A percentile compares a stretch with the other conserved stretches of the same genome.
These are phyloP conservation scores for Tamandua tetradactyla DNA, from an alignment of 2,797 vertebrate genomes.

Conservation along the genomic window DNA sequence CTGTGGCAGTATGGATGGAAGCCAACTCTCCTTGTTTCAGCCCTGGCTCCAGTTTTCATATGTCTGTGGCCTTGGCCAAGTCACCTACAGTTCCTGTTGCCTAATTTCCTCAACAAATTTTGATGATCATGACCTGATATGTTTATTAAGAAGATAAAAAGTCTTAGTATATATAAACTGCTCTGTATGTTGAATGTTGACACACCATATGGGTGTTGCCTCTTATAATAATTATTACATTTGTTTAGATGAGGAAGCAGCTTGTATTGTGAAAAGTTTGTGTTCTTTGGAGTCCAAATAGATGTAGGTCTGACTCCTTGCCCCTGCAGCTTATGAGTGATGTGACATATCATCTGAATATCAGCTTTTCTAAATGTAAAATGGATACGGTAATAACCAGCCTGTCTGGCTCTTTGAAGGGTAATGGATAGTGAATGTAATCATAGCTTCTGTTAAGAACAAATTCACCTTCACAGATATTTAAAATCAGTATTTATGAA, in stretches of 20 bases:
- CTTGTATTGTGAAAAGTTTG: not conserved
- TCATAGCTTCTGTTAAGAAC: not conserved
- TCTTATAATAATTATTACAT: not conserved
- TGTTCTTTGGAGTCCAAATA: not conserved
- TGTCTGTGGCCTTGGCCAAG: not conserved
- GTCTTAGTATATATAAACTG: too few relatives aligned
- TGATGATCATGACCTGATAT: not conserved
- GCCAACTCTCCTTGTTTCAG: rapidly evolving
- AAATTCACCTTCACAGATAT: not conserved
- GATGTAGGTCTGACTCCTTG: rapidly evolving
- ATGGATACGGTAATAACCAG: not conserved
- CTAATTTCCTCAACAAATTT: not conserved
- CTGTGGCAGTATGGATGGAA: rapidly evolving
- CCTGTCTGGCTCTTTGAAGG: rapidly evolving
- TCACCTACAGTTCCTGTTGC: not conserved
- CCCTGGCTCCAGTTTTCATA: rapidly evolving
- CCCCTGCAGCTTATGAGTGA: rapidly evolving
- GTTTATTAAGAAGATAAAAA: not conserved
- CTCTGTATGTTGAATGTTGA: not conserved
- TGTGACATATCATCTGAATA: not conserved
- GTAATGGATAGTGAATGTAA: not conserved
- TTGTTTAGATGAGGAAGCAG: not conserved
- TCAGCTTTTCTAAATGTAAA: not conserved
- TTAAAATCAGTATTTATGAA: not conserved
- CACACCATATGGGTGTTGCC: rapidly evolving